A percentile compares a stretch with the other conserved stretches of the same genome.
Evolutionary conservation across 2,888 invertebrate genomes (phyloP).

Genomic region (Myopa tessellatipennis): DNA sequence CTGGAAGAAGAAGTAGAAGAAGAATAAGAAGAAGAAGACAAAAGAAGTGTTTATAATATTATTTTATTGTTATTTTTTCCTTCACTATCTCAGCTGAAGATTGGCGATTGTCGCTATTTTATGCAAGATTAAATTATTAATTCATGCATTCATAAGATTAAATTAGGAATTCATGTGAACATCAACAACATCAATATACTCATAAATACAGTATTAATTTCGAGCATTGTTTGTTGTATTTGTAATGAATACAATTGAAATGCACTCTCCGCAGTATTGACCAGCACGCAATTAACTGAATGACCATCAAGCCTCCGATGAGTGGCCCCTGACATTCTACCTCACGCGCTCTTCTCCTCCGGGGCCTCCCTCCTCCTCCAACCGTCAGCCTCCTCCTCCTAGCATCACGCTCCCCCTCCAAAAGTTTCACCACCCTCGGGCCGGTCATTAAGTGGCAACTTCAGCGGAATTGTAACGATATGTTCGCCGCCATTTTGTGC

Average conservation of each 20-base stretch:
- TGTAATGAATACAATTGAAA: not conserved
- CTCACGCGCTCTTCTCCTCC: not conserved
- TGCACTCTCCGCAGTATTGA: not conserved
- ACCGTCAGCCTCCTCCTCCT: too few species aligned
- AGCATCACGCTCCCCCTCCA: not conserved
- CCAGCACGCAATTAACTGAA: not conserved
- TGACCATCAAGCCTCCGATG: not conserved
- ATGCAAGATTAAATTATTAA: too few species aligned
- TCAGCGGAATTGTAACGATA: constrained; percentile 11
- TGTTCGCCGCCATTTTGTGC: constrained; percentile 17
- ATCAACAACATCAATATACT: too few species aligned
- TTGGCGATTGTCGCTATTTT: too few species aligned
- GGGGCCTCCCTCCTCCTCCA: not conserved
- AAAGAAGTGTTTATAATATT: too few species aligned
- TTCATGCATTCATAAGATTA: too few species aligned
- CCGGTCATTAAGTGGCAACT: not conserved
- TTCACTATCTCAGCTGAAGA: too few species aligned
- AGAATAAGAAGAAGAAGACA: too few species aligned
- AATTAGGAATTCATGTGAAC: too few species aligned
- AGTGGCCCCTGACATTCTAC: not conserved
- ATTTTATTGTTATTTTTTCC: too few species aligned
- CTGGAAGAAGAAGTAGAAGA: too few species aligned
- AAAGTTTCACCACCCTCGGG: not conserved
- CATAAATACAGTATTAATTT: not conserved
- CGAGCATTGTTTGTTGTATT: not conserved